Conservation (phyloP, 1,140 invertebrate species). For the Drosophila setifemur region DNA sequence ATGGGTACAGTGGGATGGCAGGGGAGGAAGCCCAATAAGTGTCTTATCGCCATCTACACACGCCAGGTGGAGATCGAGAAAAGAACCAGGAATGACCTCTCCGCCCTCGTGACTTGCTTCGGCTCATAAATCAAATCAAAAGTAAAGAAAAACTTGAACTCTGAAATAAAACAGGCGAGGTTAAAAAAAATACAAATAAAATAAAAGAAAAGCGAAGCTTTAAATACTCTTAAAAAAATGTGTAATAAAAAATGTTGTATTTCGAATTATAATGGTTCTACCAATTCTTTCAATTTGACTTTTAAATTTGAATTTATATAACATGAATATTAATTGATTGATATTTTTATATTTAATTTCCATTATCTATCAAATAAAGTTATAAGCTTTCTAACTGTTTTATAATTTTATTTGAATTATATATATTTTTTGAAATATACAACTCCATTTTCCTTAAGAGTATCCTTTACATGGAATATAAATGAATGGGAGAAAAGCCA, state of each 20-base stretch:
- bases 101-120: constrained; percentile 9
- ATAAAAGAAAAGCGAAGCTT: background rate
- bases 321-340: too few relatives aligned
- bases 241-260: too few relatives aligned
- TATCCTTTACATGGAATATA: too few relatives aligned
- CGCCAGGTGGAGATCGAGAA: constrained; percentile 17
- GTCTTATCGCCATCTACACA: constrained; percentile 60
- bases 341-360: too few relatives aligned
- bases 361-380: too few relatives aligned
- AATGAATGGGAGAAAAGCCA: background rate
- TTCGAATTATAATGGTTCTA: too few relatives aligned
- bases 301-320: too few relatives aligned
- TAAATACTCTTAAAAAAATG: background rate
- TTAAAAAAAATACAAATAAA: background rate
- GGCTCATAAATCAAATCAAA: constrained; percentile 40
- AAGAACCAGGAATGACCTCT: constrained; percentile 18
- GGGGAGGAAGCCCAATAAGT: constrained; percentile 25
- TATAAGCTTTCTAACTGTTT: too few relatives aligned
- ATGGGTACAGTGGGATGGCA: background rate
- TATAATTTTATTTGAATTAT: background rate
- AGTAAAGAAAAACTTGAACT: constrained; percentile 17
- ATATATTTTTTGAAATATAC: background rate
- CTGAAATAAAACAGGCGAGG: constrained; percentile 2
- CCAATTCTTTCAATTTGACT: too few relatives aligned
- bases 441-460: too few relatives aligned